phyloP scores from a whole-genome alignment of 1,140 invertebrate genomes.

The Centruroides vittatus region DNA sequence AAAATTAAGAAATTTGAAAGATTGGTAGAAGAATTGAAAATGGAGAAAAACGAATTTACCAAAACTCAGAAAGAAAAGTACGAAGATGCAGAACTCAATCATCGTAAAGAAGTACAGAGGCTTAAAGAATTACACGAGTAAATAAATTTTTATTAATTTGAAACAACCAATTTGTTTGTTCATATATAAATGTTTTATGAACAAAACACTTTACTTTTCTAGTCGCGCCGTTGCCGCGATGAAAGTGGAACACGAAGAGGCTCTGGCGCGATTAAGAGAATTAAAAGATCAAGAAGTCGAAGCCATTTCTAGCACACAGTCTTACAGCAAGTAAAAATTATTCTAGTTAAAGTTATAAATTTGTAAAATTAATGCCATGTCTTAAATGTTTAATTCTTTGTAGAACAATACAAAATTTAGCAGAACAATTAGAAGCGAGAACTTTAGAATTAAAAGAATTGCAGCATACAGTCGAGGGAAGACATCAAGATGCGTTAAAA shows the following conservation, averaged over 20 bases:
- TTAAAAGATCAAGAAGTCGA: constrained; percentile 14
- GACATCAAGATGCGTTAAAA: constrained; percentile 2
- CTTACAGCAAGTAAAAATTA: constrained; percentile 3
- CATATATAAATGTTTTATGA: background rate
- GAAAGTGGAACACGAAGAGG: constrained; percentile 15
- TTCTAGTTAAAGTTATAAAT: background rate
- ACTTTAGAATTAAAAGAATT: constrained; percentile 7
- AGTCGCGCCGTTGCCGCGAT: constrained; percentile 6
- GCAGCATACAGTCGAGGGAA: constrained; percentile 6
- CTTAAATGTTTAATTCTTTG: background rate
- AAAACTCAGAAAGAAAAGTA: constrained; percentile 2
- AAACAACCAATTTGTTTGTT: background rate
- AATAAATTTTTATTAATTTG: background rate
- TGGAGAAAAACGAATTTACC: constrained; percentile 2
- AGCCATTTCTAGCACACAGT: constrained; percentile 12
- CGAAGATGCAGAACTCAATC: constrained; percentile 1
- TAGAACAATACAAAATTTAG: constrained; percentile 9
- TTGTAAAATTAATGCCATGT: background rate
- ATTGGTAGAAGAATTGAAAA: background rate
- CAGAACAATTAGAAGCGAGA: constrained; percentile 11
- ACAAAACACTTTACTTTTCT: no score
- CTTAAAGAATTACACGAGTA: constrained; percentile 14
- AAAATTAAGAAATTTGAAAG: background rate
- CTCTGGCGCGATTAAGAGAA: constrained; percentile 6
- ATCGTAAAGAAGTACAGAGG: constrained; percentile 9